Conservation (phyloP, 30 jellyfish, hydroid and myxozoan species). For the Nemopilema nomurai region DNA sequence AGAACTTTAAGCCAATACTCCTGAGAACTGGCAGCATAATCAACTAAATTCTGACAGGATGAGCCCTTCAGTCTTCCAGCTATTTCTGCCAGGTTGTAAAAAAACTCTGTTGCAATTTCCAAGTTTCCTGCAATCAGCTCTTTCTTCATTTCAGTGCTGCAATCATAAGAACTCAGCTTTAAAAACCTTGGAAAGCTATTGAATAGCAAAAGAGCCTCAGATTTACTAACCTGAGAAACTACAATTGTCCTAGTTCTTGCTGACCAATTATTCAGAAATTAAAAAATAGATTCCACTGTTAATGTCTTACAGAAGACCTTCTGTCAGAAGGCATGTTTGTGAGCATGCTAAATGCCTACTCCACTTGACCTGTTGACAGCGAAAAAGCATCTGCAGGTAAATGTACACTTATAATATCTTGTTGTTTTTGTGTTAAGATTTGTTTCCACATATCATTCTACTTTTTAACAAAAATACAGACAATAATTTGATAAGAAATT, state of each 20-base stretch:
- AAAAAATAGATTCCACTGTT: no score
- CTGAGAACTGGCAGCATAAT: constrained; percentile 18
- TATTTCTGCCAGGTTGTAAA: constrained; percentile 34
- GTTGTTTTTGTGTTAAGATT: neutral
- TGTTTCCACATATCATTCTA: neutral
- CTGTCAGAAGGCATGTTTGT: no score
- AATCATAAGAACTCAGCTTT: neutral
- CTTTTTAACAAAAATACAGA: neutral
- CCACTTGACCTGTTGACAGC: no score
- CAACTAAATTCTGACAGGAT: constrained; percentile 43
- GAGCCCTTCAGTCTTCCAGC: constrained; percentile 29
- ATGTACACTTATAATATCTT: neutral
- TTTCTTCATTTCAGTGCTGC: constrained; percentile 49
- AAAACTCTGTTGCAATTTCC: constrained; percentile 56
- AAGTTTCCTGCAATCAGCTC: constrained; percentile 39
- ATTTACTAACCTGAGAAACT: no score
- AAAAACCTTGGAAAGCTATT: no score
- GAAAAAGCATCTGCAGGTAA: no score
- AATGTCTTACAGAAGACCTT: no score
- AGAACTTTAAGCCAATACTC: constrained; percentile 43
- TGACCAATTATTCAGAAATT: no score
- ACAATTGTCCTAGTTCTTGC: no score
- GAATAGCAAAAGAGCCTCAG: no score
- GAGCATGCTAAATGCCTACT: no score
- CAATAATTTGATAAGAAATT: neutral